Percentiles rank a stretch among this genome's conserved stretches.
phyloP scores from a whole-genome alignment of 37 sponge, comb jelly and placozoan species.

The Chondrilla cf. caribensis region DNA sequence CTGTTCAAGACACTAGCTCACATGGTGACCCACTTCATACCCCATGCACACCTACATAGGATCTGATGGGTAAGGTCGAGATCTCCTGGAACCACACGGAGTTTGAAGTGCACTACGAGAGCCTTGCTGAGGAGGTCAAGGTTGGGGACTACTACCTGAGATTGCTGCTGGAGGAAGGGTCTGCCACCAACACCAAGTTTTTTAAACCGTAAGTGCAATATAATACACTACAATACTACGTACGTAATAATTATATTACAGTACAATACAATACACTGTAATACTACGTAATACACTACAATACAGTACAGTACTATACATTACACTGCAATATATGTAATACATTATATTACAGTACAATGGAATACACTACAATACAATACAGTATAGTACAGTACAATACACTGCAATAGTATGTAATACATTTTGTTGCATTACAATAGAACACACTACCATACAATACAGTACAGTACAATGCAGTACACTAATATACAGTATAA shows the following conservation, averaged over 20 bases:
- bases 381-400: conserved; percentile 19
- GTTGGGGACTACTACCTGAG: conserved; percentile 97
- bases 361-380: too few species aligned
- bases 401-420: neutral
- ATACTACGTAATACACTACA: too few species aligned
- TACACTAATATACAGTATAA: too few species aligned
- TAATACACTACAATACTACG: neutral
- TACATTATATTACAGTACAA: too few species aligned
- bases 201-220: conserved; percentile 72
- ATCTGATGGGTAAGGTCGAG: conserved; percentile 78
- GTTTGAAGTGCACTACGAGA: conserved; percentile 99
- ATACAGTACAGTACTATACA: too few species aligned
- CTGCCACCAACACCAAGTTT: conserved; percentile 69
- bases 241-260: too few species aligned
- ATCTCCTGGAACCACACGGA: conserved; percentile 96
- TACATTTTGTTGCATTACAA: neutral
- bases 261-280: too few species aligned
- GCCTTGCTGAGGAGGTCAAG: conserved; percentile 92
- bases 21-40: too few species aligned
- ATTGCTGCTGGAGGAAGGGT: conserved; percentile 91
- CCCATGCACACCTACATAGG: conserved; percentile 54
- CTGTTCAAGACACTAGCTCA: too few species aligned
- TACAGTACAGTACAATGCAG: too few species aligned
- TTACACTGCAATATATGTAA: too few species aligned
- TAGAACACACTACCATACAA: neutral